A percentile compares a stretch with the other conserved stretches of the same genome.
Conservation (phyloP, 2,888 invertebrate genomes). For the Luffia ferchaultella region DNA sequence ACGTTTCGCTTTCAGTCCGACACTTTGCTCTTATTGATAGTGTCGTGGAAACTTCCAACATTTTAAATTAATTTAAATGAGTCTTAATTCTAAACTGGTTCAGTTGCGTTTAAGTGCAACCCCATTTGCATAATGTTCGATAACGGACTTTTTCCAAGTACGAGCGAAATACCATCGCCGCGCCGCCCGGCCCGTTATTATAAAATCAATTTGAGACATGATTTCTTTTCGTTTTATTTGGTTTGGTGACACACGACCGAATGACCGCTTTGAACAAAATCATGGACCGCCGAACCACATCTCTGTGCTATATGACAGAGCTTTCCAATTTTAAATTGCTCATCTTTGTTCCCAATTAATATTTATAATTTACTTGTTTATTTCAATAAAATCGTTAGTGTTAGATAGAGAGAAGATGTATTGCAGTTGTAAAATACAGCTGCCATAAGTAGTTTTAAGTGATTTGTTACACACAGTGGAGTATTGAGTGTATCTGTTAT, state of each 20-base stretch:
- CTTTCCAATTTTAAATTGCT: too few species aligned
- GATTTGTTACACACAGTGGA: too few species aligned
- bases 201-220: not conserved
- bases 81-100: slow-evolving; percentile 60
- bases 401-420: too few species aligned
- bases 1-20: slow-evolving; percentile 24
- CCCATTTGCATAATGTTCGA: slow-evolving; percentile 27
- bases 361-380: too few species aligned
- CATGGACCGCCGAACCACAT: too few species aligned
- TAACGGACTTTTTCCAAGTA: not conserved
- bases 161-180: slow-evolving; percentile 1
- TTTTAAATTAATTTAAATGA: slow-evolving; percentile 61
- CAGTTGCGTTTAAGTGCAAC: slow-evolving; percentile 40
- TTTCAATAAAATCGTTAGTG: too few species aligned
- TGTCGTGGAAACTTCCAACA: slow-evolving; percentile 49
- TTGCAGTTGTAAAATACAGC: too few species aligned
- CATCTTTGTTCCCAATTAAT: too few species aligned
- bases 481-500: too few species aligned
- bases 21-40: slow-evolving; percentile 27
- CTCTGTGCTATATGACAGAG: too few species aligned
- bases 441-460: too few species aligned
- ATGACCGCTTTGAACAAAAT: too few species aligned
- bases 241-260: not conserved
- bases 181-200: not conserved
- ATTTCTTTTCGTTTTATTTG: not conserved